Base-by-base conservation (phyloP, 2,888 invertebrate genomes). In the Poecilus cupreus region DNA sequence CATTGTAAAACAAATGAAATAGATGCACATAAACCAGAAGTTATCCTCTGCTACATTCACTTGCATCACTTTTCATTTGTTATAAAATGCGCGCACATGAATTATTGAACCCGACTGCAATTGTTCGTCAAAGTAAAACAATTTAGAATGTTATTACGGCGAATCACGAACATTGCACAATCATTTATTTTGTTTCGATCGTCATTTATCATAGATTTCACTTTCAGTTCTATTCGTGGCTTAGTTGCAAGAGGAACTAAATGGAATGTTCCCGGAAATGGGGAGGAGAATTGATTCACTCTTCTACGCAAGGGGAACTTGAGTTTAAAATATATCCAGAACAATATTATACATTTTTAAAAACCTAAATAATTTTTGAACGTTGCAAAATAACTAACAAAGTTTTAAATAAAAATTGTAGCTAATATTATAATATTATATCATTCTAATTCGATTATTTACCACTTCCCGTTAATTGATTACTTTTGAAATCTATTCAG, bases 151-250 rank as follows among this genome's bases (percentile, higher is more conserved):
- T 22, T 60, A 60, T 60, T 60, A 60, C 60, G 32, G 4, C 11
- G 11, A 26, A 32, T 60, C 60, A 60, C 60, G 60, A 60, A 60
- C 60, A 26, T 60, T 60, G 60, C 60, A 13, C 10, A 11, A 5
- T 51, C 51, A 60, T 60, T 60, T 60, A 24, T 60, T 60, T 60
- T 60, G 32, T 60, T 60, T 8, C 6, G 32, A 60, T 60, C 60
- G 5, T 57, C 57, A 60, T 60, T 60, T 60, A 60, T 60, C 60
- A 60, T 24, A 18, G 51, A 60, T 60, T 60, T 57, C 60, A 60
- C 60, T 60, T 60, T 60, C 60, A 60, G 32, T 13, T 32, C 3
- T 6, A 51, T 51, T 43, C 18, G 16, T 51, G 18, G 18, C 3
- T 4, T 51, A 18, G n/a, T 43, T 43, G n/a, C 3, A 11, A 13